These are phyloP conservation scores for Pandion haliaetus DNA, from an alignment of 2,113 vertebrate species.

Conservation along the genomic window DNA sequence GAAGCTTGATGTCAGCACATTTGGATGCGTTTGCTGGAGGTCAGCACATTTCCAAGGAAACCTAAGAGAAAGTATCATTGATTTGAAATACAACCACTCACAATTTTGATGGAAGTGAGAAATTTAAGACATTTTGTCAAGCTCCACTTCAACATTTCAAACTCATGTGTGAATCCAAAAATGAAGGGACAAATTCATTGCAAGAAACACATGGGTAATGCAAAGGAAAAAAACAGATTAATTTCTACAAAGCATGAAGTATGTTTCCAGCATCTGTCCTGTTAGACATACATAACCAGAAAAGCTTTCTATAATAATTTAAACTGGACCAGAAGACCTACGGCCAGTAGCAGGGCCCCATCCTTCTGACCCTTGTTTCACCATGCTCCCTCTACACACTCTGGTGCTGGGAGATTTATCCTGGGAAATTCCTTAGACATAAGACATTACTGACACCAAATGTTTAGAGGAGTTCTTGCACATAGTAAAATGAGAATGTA, in stretches of 20 bases:
- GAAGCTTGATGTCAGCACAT: neutral
- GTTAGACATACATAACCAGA: neutral
- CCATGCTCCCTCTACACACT: neutral
- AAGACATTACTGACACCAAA: slow-evolving; percentile 40
- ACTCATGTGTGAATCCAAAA: neutral
- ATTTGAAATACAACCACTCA: neutral
- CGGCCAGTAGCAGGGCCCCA: neutral
- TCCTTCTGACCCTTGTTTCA: neutral
- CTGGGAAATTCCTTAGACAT: neutral
- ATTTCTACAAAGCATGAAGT: neutral
- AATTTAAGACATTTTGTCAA: neutral
- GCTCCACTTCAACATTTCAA: neutral
- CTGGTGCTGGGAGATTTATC: neutral
- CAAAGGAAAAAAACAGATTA: neutral
- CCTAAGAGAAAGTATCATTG: neutral
- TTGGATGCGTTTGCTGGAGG: neutral
- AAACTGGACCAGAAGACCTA: neutral
- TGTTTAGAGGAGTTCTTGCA: slow-evolving; percentile 5
- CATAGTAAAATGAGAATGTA: neutral
- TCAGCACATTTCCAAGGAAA: slow-evolving; percentile 1
- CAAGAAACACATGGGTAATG: neutral
- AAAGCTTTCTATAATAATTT: neutral
- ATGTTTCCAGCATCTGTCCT: neutral
- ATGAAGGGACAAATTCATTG: neutral
- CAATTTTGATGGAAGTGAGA: slow-evolving; percentile 13